Percentiles rank a stretch among this genome's conserved stretches.
Evolutionary conservation across 1,140 invertebrate genomes (phyloP).

Genomic region (Prorops nasuta): DNA sequence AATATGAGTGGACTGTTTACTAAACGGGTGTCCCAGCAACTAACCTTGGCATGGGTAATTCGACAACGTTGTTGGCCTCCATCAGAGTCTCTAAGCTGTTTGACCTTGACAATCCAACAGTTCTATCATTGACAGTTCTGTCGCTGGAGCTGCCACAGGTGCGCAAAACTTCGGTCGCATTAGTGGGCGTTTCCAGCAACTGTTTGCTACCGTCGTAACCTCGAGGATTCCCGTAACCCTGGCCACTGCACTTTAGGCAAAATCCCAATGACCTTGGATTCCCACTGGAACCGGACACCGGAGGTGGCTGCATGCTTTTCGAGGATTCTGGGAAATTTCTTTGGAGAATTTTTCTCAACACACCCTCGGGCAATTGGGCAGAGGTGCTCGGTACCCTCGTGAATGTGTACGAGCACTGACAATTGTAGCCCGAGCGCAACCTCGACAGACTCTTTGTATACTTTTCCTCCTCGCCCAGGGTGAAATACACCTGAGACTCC

Average conservation of each 20-base stretch:
- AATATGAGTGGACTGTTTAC: too few relatives aligned
- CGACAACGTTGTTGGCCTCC: conserved; percentile 57
- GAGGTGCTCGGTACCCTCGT: conserved; percentile 43
- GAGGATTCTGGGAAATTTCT: conserved; percentile 49
- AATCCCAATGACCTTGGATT: conserved; percentile 20
- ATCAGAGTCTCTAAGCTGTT: conserved; percentile 45
- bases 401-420: conserved; percentile 43
- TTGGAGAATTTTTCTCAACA: conserved; percentile 46
- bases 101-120: conserved; percentile 22
- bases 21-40: too few relatives aligned
- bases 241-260: conserved; percentile 34
- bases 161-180: conserved; percentile 45
- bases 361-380: conserved; percentile 42
- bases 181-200: conserved; percentile 45
- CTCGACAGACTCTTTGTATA: conserved; percentile 41
- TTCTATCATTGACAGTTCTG: conserved; percentile 26
- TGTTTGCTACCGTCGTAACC: conserved; percentile 34
- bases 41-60: conserved; percentile 64
- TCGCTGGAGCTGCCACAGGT: conserved; percentile 37
- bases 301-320: conserved; percentile 37
- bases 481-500: conserved; percentile 65
- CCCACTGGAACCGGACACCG: conserved; percentile 17
- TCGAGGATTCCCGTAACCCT: conserved; percentile 22
- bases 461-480: conserved; percentile 73
- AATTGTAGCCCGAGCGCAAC: conserved; percentile 23